Conservation (phyloP, 2,797 vertebrate species). For the Peromyscus attwateri region DNA sequence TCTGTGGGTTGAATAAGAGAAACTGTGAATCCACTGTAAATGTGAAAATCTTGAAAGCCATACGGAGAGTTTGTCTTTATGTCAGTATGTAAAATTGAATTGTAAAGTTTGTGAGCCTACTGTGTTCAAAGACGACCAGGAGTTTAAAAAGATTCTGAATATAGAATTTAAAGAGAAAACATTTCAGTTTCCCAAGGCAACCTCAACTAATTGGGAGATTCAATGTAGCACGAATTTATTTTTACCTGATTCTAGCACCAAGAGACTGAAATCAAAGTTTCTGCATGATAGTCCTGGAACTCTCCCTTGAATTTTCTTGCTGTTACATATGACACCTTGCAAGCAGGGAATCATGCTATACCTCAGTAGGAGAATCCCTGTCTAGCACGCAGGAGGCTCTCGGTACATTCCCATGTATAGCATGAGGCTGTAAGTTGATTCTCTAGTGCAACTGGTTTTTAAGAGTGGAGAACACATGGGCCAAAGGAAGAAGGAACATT, state of each 20-base stretch:
- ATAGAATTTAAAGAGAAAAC: background rate
- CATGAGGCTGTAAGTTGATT: background rate
- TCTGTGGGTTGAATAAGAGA: constrained; percentile 2
- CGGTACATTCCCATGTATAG: too few relatives aligned
- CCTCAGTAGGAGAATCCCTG: too few relatives aligned
- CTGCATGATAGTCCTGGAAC: background rate
- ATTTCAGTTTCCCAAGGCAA: background rate
- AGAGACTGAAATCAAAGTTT: background rate
- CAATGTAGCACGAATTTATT: background rate
- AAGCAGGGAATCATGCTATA: background rate
- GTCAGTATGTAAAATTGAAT: background rate
- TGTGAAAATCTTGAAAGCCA: background rate
- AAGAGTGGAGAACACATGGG: background rate
- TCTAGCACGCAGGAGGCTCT: background rate
- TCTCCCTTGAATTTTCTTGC: background rate
- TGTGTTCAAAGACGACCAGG: background rate
- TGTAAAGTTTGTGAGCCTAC: background rate
- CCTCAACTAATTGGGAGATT: background rate
- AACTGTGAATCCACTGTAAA: background rate
- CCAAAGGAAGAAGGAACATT: background rate
- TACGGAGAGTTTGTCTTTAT: background rate
- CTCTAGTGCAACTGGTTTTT: background rate
- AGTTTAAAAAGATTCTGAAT: background rate
- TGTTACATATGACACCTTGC: background rate
- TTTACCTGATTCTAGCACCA: background rate